phyloP scores from a whole-genome alignment of 2,888 invertebrate species.

The Patella ulyssiponensis region DNA sequence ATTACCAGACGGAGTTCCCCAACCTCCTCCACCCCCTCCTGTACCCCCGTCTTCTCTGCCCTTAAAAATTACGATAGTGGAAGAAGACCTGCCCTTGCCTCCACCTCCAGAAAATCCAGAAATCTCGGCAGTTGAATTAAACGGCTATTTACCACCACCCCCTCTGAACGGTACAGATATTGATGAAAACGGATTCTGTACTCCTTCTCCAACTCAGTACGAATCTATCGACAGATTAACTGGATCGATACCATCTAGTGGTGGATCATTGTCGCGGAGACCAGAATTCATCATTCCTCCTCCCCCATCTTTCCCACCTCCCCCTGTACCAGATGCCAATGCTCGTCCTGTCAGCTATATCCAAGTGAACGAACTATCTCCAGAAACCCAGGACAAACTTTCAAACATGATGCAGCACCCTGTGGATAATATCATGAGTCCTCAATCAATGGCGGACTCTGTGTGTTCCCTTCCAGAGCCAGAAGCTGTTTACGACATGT shows the following conservation, averaged over 20 bases:
- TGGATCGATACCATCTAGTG: not conserved
- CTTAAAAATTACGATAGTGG: slow-evolving; percentile 20
- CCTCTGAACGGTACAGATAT: not conserved
- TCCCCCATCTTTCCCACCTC: slow-evolving; percentile 13
- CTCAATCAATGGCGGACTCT: slow-evolving; percentile 13
- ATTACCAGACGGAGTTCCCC: slow-evolving; percentile 34
- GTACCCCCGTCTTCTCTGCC: slow-evolving; percentile 36
- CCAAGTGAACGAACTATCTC: slow-evolving; percentile 45
- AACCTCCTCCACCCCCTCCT: slow-evolving; percentile 35
- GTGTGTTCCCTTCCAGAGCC: slow-evolving; percentile 25
- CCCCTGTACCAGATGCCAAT: not conserved
- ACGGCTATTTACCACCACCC: slow-evolving; percentile 13
- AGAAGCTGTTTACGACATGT: slow-evolving; percentile 80
- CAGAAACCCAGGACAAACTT: slow-evolving; percentile 50
- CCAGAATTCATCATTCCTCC: slow-evolving; percentile 11
- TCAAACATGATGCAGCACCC: slow-evolving; percentile 40
- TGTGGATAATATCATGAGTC: slow-evolving; percentile 25
- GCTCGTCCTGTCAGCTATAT: slow-evolving; percentile 9
- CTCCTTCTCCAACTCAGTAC: not conserved
- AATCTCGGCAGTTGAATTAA: not conserved
- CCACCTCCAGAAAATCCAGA: slow-evolving; percentile 25
- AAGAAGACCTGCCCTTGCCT: slow-evolving; percentile 23
- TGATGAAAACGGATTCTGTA: not conserved
- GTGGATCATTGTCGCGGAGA: not conserved
- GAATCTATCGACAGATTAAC: not conserved